phyloP scores from a whole-genome alignment of 2,888 invertebrate genomes.

The Lasius fuliginosus region DNA sequence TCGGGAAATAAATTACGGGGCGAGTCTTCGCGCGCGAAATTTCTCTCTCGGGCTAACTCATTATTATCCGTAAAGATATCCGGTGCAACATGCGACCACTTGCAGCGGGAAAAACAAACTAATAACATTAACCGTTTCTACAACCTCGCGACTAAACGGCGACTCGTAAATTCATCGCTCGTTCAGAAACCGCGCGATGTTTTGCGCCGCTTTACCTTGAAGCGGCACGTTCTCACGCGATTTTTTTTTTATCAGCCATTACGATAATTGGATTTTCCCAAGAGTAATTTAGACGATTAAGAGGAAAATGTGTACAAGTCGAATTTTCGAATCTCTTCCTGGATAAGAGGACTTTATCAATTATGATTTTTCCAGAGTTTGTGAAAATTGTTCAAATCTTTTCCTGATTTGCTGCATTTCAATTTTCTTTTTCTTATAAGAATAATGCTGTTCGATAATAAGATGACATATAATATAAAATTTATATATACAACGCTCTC shows the following conservation, averaged over 20 bases:
- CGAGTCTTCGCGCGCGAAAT: conserved; percentile 57
- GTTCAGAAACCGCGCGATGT: conserved; percentile 21
- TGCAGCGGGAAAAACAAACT: conserved; percentile 22
- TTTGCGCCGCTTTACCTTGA: conserved; percentile 21
- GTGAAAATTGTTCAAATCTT: not conserved
- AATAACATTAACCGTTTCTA: conserved; percentile 29
- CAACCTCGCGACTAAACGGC: conserved; percentile 4
- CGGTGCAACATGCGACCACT: not conserved
- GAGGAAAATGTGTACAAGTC: not conserved
- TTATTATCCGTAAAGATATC: conserved; percentile 60
- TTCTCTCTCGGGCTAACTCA: conserved; percentile 62
- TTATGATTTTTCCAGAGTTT: not conserved
- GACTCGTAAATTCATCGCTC: conserved; percentile 33
- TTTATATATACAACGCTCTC: not conserved
- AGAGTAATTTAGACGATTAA: not conserved
- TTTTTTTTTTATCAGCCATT: not conserved
- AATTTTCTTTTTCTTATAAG: not conserved
- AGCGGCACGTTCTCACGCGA: not conserved
- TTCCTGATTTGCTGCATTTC: not conserved
- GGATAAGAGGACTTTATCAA: not conserved
- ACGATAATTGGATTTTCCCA: conserved; percentile 15
- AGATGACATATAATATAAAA: not conserved
- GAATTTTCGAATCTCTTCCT: not conserved
- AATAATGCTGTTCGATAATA: not conserved
- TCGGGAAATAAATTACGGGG: conserved; percentile 53